Base-by-base conservation (phyloP, 1,140 invertebrate genomes). In the Coelopa frigida region DNA sequence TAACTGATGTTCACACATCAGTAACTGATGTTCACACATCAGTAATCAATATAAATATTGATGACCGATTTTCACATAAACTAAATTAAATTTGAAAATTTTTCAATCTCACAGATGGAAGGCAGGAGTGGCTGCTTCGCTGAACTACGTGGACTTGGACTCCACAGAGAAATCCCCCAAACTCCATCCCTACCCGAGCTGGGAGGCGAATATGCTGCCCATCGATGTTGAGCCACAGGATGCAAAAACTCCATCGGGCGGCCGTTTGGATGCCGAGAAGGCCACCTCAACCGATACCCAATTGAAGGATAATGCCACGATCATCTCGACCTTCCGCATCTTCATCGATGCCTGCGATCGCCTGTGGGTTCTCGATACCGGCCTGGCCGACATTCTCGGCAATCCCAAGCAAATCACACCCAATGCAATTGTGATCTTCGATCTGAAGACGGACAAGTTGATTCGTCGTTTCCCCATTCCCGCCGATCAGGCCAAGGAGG, bases 291-390 rank as follows among this genome's bases (percentile, higher is more conserved):
- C 10, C 10, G 48, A 61, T 15, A 64, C 69, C 20, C 57, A 61
- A 21, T 42, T 76, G 8, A 55, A 52, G 35, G 72, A 78, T 31
- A 78, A 80, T 53, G 70, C 67, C 3, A 74, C 75, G 1, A 77
- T 83, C 11, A 72, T 83, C 31, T 83, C 76, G n/a, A 79, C 81
- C 3, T 82, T 83, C 56, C 75, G 82, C 46, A 63, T 79, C 8
- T 75, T 65, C 50, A 74, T 82, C 12, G 84, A 87, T 61, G 71
- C 71, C 2, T 87, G 84, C 51, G 81, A 84, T 61, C 74, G 84
- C 37, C 70, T 87, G 8, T 87, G 85, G 84, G 81, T 81, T 21
- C 72, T 86, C 57, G 84, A 87, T 60, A 80, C 80, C 10, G 84
- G 84, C n/a, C 58, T 84, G 21, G 77, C 80, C 46, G 81, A 86